A percentile compares a stretch with the other conserved stretches of the same genome.
phyloP scores from a whole-genome alignment of 2,888 invertebrate species.

The Muschampia plurimacula region DNA sequence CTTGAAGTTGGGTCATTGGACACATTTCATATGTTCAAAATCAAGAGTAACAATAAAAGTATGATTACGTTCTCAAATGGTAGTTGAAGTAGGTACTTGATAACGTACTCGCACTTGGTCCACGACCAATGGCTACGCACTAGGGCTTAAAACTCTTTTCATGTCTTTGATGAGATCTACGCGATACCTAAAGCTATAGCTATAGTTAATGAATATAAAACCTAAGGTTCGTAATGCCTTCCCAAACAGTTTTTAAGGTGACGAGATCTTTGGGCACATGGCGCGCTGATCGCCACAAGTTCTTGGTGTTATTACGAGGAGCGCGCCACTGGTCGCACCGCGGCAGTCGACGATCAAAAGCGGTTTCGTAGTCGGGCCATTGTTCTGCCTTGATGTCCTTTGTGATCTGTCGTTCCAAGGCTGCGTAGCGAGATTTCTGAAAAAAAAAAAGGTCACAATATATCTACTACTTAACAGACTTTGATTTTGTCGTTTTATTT shows the following conservation, averaged over 20 bases:
- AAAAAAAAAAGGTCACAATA: conserved; percentile 32
- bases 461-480: background rate
- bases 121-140: too few relatives aligned
- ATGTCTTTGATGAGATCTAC: too few relatives aligned
- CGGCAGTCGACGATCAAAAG: conserved; percentile 82
- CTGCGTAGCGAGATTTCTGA: conserved; percentile 64
- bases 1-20: background rate
- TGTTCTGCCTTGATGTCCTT: conserved; percentile 80
- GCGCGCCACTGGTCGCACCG: conserved; percentile 73
- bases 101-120: background rate
- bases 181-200: too few relatives aligned
- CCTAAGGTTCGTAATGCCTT: conserved; percentile 87
- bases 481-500: background rate
- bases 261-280: conserved; percentile 85
- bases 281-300: conserved; percentile 84
- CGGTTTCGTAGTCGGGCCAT: conserved; percentile 61
- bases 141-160: too few relatives aligned
- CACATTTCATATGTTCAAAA: too few relatives aligned
- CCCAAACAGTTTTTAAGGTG: conserved; percentile 87
- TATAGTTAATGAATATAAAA: too few relatives aligned
- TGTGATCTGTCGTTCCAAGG: conserved; percentile 72
- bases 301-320: conserved; percentile 79
- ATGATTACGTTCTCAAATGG: background rate
- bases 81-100: background rate
- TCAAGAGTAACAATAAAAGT: too few relatives aligned